Conservation (phyloP, 2,113 vertebrate genomes). For the human (Homo sapiens) region DNA sequence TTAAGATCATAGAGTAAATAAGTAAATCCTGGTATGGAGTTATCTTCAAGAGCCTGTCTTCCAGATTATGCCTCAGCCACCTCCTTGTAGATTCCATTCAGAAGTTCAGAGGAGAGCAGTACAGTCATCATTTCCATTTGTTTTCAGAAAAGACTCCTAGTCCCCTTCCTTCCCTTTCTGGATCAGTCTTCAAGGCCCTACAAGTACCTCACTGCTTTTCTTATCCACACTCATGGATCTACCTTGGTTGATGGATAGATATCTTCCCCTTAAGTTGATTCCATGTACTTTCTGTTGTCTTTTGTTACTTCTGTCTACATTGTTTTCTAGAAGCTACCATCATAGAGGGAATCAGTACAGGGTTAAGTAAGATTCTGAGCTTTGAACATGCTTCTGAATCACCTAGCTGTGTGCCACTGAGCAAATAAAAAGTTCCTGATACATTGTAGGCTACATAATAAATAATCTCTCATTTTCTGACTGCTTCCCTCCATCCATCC, state of each 20-base stretch:
- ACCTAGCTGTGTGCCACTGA: neutral
- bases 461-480: neutral
- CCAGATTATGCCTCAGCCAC: accelerated
- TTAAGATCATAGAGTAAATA: neutral
- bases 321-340: neutral
- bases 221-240: neutral
- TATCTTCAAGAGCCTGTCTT: neutral
- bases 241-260: neutral
- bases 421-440: neutral
- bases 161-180: neutral
- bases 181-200: neutral
- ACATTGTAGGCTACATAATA: neutral
- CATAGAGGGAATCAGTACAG: neutral
- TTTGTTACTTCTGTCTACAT: neutral
- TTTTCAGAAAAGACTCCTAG: neutral
- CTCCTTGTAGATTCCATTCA: neutral
- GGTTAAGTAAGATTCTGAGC: neutral
- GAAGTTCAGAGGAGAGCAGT: neutral
- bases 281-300: neutral
- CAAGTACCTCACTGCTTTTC: neutral
- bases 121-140: neutral
- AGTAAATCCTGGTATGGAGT: no score
- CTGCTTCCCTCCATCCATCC: neutral
- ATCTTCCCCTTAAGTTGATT: neutral
- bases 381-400: neutral